Evolutionary conservation across 2,113 vertebrate genomes (phyloP), one percentile per base, ranked within the genome.

Genomic region (Phalacrocorax carbo): DNA sequence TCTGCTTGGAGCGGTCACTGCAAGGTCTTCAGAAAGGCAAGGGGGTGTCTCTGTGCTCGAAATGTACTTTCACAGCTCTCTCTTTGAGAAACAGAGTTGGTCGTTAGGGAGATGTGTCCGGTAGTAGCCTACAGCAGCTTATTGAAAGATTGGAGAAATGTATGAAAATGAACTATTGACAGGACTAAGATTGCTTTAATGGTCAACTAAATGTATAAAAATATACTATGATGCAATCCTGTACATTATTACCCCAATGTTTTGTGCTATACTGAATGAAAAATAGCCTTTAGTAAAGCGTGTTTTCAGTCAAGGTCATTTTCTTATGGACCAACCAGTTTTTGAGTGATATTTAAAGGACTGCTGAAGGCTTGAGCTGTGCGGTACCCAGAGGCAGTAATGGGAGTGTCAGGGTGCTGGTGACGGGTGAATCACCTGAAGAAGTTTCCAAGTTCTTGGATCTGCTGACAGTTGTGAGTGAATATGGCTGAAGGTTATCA

Each of bases 351-450:
- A 5, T 6, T 79, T 89, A 3, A 79, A 81, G 55, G 9, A 7
- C 16, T 36, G 40, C 52, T 19, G 61, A 44, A 75, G 14, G 15
- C 32, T 80, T 72, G 40, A 68, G 2, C 12, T 22, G 12, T 38
- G 32, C 3, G 5, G 69, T 16, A 15, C 15, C 11, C 44, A 44
- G 65, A 60, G 44, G 19, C 34, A 62, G 55, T 46, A 34, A 27
- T 0, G 1, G 21, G 23, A 19, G 13, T 44, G 55, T 30, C 2
- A 0, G 36, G 61, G 8, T 0, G 1, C 32, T 0, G 5, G 15
- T n/a, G 51, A 5, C 0, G 0, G 16, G 22, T 30, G 4, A 4
- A 5, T 71, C 23, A 11, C 20, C 42, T 77, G 54, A 36, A 70
- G 71, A 46, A 32, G 11, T 17, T 80, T 5, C 34, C 30, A 18